Evolutionary conservation across 2,888 invertebrate species (phyloP).

Genomic region (Nesidiocoris tenuis): DNA sequence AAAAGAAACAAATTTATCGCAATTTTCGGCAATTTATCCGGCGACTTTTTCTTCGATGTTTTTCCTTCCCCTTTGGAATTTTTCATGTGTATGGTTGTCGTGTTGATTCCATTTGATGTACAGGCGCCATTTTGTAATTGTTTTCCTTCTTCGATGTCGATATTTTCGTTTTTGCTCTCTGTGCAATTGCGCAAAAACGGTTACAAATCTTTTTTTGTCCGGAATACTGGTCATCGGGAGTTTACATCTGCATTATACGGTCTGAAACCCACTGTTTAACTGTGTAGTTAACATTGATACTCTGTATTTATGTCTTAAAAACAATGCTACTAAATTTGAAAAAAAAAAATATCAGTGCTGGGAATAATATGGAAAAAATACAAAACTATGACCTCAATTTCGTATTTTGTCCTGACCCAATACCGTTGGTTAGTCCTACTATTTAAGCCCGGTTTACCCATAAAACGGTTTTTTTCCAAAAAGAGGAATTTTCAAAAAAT

Average conservation of each 20-base stretch:
- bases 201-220: too few relatives aligned
- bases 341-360: constrained; percentile 7
- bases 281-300: constrained; percentile 32
- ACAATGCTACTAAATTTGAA: constrained; percentile 1
- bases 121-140: background rate
- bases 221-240: too few relatives aligned
- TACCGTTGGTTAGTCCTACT: too few relatives aligned
- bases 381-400: constrained; percentile 24
- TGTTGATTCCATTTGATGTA: background rate
- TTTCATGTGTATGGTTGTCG: background rate
- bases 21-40: background rate
- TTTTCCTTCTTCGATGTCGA: background rate
- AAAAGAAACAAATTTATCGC: constrained; percentile 3
- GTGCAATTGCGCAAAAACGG: too few relatives aligned
- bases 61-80: background rate
- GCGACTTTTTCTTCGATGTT: background rate
- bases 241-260: background rate
- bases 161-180: background rate
- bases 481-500: too few relatives aligned
- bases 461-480: too few relatives aligned
- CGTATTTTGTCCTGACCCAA: too few relatives aligned
- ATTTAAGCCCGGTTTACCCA: too few relatives aligned
- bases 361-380: constrained; percentile 11
- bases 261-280: constrained; percentile 8
- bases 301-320: constrained; percentile 30